Base-by-base conservation (phyloP, 2,888 invertebrate genomes). In the Bellardia pandia region DNA sequence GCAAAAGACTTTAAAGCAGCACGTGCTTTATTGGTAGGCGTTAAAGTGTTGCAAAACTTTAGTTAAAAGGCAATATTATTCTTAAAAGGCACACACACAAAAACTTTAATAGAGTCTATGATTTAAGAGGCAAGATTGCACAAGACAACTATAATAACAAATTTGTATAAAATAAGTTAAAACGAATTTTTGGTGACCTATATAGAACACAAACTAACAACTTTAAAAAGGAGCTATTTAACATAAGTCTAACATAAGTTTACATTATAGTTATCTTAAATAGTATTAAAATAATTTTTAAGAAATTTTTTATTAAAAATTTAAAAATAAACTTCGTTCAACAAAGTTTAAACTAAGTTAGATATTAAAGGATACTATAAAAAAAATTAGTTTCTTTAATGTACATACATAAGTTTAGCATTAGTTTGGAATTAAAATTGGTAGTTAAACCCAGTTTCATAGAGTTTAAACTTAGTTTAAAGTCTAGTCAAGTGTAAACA, bases 11-110 rank as follows among this genome's bases (percentile, higher is more conserved):
- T 72, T 42, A 48, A 83, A 64, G 37, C 86, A 84, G 79, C 86
- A 86, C 83, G 79, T 86, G 86, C 84, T 80, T 83, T 71, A 83
- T 86, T 80, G 78, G 79, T 86, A 80, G 86, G 86, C 86, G 86
- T 86, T 84, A 71, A 77, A 79, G 76, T 85, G 84, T 79, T 86
- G 68, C 58, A 82, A 82, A 81, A 83, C 76, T 85, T 85, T 82
- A 68, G 58, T 74, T 78, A 84, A 78, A 78, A 86, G 69, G 33
- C 60, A 81, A 77, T 81, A 37, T 77, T 64, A 58, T 45, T 45
- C n/a, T 2, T 40, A 58, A 40, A 69, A 51, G 16, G 42, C 37
- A 11, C 1, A 23, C 56, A 51, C 23, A 68, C 8, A 40, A 40
- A 74, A 23, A 53, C 14, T 30, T 33, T 37, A 11, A 76, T 2